These are phyloP conservation scores for Drosophila takahashii DNA, from an alignment of 1,140 invertebrate species.

Conservation along the genomic window DNA sequence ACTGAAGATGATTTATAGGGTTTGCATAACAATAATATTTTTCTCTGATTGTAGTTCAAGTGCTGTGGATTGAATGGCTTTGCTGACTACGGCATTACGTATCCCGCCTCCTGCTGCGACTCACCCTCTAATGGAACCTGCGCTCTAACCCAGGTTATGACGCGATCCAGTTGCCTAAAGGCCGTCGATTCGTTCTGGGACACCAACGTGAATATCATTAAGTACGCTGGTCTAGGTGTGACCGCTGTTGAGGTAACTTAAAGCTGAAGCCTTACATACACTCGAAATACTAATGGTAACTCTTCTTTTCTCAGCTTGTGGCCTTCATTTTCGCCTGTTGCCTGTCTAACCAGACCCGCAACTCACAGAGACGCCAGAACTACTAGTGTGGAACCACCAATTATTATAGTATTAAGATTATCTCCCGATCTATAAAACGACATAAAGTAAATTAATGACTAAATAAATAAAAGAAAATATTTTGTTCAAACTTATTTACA, in stretches of 20 bases:
- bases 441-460: not conserved
- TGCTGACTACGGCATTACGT: slow-evolving; percentile 83
- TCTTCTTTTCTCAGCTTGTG: slow-evolving; percentile 49
- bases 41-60: slow-evolving; percentile 85
- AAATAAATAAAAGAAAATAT: not conserved
- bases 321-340: slow-evolving; percentile 82
- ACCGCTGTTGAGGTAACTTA: slow-evolving; percentile 88
- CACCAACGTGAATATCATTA: slow-evolving; percentile 86
- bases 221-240: slow-evolving; percentile 88
- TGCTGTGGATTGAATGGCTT: slow-evolving; percentile 87
- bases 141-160: slow-evolving; percentile 63
- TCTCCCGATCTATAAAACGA: not conserved
- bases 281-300: not conserved
- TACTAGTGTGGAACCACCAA: slow-evolving; percentile 37
- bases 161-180: slow-evolving; percentile 84
- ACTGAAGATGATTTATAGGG: too few species aligned
- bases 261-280: not conserved
- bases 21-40: too few species aligned
- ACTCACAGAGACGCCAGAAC: slow-evolving; percentile 63
- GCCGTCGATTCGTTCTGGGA: slow-evolving; percentile 84
- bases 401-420: slow-evolving; percentile 5
- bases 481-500: not conserved
- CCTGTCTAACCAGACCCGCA: slow-evolving; percentile 78
- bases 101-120: slow-evolving; percentile 84
- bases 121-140: slow-evolving; percentile 72